These are phyloP conservation scores for Spodoptera exigua DNA, from an alignment of 2,888 invertebrate genomes.

Conservation along the genomic window DNA sequence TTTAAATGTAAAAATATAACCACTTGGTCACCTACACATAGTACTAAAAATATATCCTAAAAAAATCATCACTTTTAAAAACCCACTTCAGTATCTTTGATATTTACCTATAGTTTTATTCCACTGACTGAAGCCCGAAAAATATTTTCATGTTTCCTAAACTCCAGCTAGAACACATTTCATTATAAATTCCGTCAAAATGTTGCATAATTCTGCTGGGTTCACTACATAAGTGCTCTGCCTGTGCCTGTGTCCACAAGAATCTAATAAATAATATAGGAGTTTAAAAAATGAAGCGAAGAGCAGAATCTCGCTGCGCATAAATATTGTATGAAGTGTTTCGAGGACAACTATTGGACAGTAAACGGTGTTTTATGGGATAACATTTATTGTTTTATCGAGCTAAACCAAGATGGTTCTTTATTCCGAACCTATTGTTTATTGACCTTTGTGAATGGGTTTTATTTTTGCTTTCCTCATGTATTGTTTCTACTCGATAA, in stretches of 20 bases:
- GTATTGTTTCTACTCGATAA: constrained; percentile 47
- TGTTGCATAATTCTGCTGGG: constrained; percentile 16
- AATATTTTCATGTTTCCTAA: background rate
- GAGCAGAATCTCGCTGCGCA: constrained; percentile 62
- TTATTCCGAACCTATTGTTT: constrained; percentile 72
- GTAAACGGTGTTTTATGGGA: constrained; percentile 85
- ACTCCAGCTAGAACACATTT: background rate
- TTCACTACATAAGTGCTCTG: constrained; percentile 14
- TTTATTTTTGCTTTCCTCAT: constrained; percentile 39
- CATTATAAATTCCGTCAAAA: constrained; percentile 13
- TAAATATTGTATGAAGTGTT: constrained; percentile 86
- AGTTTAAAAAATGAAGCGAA: constrained; percentile 63
- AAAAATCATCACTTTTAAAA: too few species aligned
- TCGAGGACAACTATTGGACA: constrained; percentile 80
- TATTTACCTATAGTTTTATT: too few species aligned
- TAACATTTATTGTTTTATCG: constrained; percentile 84
- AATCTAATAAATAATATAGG: constrained; percentile 64
- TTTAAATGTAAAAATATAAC: too few species aligned
- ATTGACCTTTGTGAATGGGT: constrained; percentile 60
- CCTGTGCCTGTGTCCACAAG: constrained; percentile 37
- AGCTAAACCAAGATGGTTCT: constrained; percentile 70
- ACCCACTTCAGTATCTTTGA: too few species aligned
- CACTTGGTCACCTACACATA: too few species aligned
- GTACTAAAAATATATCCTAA: too few species aligned
- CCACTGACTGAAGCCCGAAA: too few species aligned